phyloP scores from a whole-genome alignment of 2,888 invertebrate species.

The Cataglyphis albicans region DNA sequence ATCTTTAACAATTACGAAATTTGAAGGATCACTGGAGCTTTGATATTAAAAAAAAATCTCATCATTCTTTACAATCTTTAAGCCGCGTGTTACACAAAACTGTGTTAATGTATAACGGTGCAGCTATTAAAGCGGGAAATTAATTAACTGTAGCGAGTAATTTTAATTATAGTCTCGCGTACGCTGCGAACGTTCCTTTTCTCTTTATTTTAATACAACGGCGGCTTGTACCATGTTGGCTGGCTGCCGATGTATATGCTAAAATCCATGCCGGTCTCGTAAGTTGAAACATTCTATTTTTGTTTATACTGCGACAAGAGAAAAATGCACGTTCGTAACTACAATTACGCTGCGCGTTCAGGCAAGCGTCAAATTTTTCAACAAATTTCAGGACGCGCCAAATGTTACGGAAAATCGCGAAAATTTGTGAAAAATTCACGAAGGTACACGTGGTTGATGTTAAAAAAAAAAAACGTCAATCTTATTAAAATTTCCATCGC shows the following conservation, averaged over 20 bases:
- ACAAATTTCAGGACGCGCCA: constrained; percentile 30
- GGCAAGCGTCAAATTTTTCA: constrained; percentile 30
- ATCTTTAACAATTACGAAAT: neutral
- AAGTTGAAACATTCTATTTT: constrained; percentile 30
- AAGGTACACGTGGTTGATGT: neutral
- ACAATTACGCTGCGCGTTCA: constrained; percentile 15
- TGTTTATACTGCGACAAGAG: constrained; percentile 16
- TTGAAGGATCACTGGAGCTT: neutral
- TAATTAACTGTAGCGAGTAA: constrained; percentile 32
- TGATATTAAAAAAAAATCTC: neutral
- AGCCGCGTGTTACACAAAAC: neutral
- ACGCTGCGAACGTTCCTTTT: neutral
- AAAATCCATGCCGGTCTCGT: constrained; percentile 26
- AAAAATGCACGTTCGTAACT: constrained; percentile 20
- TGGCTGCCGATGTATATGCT: neutral
- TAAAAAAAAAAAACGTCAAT: neutral
- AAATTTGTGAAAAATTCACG: constrained; percentile 24
- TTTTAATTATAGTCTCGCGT: constrained; percentile 35
- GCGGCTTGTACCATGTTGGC: neutral
- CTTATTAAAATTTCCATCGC: neutral
- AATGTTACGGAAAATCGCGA: constrained; percentile 14
- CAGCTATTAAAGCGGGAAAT: constrained; percentile 3
- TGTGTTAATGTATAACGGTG: neutral
- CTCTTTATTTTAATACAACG: constrained; percentile 14
- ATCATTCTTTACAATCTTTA: neutral